Conservation (phyloP, 2,113 vertebrate species). For the Pleuronectes platessa region DNA sequence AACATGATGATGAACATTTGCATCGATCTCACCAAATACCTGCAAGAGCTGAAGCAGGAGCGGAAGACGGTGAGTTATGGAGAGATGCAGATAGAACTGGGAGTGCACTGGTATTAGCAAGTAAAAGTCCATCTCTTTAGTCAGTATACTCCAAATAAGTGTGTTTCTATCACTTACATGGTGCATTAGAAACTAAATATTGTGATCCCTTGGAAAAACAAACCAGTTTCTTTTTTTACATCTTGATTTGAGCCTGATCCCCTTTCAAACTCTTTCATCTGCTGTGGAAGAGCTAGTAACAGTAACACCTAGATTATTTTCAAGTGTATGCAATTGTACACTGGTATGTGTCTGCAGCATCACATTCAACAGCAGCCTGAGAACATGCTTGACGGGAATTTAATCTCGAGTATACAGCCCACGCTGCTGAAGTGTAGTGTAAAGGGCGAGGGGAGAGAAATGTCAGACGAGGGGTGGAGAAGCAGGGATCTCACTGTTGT, state of each 20-base stretch:
- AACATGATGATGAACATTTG: constrained; percentile 89
- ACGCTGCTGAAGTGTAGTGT: constrained; percentile 66
- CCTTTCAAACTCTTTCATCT: neutral
- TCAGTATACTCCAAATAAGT: too few species aligned
- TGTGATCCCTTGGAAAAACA: too few species aligned
- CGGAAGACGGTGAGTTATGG: constrained; percentile 85
- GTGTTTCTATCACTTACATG: too few species aligned
- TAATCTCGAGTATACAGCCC: neutral
- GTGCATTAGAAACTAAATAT: too few species aligned
- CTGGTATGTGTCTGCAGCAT: neutral
- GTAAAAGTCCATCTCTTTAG: too few species aligned
- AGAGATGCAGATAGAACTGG: neutral
- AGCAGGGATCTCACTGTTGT: constrained; percentile 37
- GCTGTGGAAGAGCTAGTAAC: neutral
- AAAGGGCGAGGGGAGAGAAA: constrained; percentile 36
- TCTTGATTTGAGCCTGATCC: neutral
- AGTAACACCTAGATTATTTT: neutral
- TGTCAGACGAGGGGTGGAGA: constrained; percentile 10
- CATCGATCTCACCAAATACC: constrained; percentile 88
- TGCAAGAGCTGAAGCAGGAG: constrained; percentile 90
- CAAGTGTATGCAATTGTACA: neutral
- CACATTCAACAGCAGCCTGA: neutral
- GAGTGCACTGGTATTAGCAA: too few species aligned
- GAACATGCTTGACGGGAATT: neutral
- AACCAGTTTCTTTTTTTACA: neutral